A percentile compares a stretch with the other conserved stretches of the same genome.
Evolutionary conservation across 2,113 vertebrate species (phyloP).

Genomic region (Trematocara nigrifrons): DNA sequence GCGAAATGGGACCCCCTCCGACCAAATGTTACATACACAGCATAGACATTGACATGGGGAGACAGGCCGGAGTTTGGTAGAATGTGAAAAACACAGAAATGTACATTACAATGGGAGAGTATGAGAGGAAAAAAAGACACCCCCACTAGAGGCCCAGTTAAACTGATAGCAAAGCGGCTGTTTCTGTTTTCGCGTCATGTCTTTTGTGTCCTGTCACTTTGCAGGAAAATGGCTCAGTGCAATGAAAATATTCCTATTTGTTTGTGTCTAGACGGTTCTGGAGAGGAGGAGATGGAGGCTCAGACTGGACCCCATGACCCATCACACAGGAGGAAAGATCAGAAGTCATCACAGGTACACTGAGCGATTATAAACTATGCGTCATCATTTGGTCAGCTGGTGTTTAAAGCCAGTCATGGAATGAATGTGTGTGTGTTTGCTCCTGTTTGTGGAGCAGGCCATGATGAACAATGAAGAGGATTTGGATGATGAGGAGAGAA

Average conservation of each 20-base stretch:
- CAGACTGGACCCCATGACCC: not conserved
- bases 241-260: not conserved
- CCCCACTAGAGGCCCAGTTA: not conserved
- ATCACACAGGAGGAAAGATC: not conserved
- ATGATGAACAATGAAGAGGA: constrained; percentile 29
- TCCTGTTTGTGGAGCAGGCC: not conserved
- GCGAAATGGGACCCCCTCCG: no score
- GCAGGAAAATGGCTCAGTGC: not conserved
- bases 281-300: constrained; percentile 12
- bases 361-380: not conserved
- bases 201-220: not conserved
- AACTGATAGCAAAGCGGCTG: not conserved
- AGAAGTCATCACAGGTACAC: not conserved
- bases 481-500: constrained; percentile 46
- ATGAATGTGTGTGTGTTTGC: not conserved
- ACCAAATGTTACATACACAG: no score
- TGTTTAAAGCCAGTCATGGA: not conserved
- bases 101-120: no score
- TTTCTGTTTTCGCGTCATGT: not conserved
- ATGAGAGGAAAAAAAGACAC: no score
- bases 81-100: no score
- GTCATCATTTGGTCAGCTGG: not conserved
- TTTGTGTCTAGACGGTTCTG: not conserved
- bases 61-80: no score
- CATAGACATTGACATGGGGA: no score